Evolutionary conservation across 2,888 invertebrate genomes (phyloP).

Genomic region (Troides oblongomaculatus): DNA sequence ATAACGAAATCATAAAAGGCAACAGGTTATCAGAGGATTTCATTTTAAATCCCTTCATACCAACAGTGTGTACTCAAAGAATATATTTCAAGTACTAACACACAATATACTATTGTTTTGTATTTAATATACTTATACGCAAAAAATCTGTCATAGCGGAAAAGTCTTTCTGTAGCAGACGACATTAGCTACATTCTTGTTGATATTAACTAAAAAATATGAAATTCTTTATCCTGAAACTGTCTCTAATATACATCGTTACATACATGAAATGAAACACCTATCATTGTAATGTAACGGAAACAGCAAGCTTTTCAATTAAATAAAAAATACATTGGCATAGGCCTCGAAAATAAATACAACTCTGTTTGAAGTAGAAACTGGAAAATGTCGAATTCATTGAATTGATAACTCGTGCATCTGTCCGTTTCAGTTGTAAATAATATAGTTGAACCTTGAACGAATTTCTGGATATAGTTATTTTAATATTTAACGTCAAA

Average conservation of each 20-base stretch:
- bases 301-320: not conserved
- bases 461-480: too few species aligned
- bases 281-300: not conserved
- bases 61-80: not conserved
- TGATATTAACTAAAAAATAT: too few species aligned
- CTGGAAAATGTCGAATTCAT: slow-evolving; percentile 10
- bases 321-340: not conserved
- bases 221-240: too few species aligned
- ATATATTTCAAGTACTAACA: not conserved
- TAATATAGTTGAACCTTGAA: not conserved
- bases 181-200: too few species aligned
- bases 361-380: slow-evolving; percentile 10
- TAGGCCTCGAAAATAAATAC: slow-evolving; percentile 8
- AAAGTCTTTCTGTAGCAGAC: too few species aligned
- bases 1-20: slow-evolving; percentile 12
- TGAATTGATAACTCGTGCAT: not conserved
- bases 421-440: not conserved
- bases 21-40: slow-evolving; percentile 20
- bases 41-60: slow-evolving; percentile 8
- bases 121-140: too few species aligned
- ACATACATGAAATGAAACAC: not conserved
- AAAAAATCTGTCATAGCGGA: too few species aligned
- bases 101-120: not conserved
- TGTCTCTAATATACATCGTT: not conserved
- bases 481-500: not conserved